These are phyloP conservation scores for Anoplolepis gracilipes DNA, from an alignment of 1,140 invertebrate species.

Conservation along the genomic window DNA sequence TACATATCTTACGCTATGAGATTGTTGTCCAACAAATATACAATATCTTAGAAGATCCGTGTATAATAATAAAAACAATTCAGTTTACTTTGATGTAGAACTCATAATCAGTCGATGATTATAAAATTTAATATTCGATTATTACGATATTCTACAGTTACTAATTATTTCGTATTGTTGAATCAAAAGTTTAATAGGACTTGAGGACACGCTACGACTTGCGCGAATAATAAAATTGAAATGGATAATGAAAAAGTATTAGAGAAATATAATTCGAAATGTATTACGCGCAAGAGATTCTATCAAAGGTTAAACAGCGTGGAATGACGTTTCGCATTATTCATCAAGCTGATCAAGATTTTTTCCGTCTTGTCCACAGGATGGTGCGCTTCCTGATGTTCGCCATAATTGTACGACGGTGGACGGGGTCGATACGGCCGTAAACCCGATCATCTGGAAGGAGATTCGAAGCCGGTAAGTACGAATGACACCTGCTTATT, in stretches of 20 bases:
- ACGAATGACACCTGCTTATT: slow-evolving; percentile 71
- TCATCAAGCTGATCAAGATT: slow-evolving; percentile 62
- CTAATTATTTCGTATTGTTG: background rate
- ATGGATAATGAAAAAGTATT: background rate
- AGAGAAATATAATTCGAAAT: slow-evolving; percentile 6
- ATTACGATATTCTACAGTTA: background rate
- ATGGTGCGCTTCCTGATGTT: slow-evolving; percentile 81
- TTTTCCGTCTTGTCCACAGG: slow-evolving; percentile 78
- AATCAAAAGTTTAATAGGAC: slow-evolving; percentile 7
- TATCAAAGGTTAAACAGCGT: slow-evolving; percentile 49
- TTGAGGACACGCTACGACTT: slow-evolving; percentile 1
- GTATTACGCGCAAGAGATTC: background rate
- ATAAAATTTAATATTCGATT: slow-evolving; percentile 31
- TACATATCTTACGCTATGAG: background rate
- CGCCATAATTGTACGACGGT: slow-evolving; percentile 80
- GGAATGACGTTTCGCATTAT: slow-evolving; percentile 59
- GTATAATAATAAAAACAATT: background rate
- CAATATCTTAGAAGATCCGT: background rate
- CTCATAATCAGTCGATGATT: background rate
- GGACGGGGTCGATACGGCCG: slow-evolving; percentile 83
- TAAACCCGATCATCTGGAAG: slow-evolving; percentile 84
- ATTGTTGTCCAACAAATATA: background rate
- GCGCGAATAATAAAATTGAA: background rate
- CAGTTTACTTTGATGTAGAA: background rate
- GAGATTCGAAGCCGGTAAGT: slow-evolving; percentile 84